These are phyloP conservation scores for Periophthalmodon schlosseri DNA, from an alignment of 2,113 vertebrate species.

Conservation along the genomic window DNA sequence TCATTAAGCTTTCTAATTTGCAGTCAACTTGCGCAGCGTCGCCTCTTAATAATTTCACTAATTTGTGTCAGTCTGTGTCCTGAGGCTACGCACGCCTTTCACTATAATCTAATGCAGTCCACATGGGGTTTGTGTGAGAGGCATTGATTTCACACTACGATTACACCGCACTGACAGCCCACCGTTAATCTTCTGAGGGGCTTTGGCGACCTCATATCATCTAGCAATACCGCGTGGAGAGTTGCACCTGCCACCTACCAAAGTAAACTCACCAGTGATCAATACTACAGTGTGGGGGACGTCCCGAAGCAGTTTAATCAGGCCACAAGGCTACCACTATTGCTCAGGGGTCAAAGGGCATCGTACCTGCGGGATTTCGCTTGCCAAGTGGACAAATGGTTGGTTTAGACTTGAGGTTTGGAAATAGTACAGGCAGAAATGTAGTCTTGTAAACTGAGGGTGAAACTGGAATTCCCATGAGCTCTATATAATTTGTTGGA, in stretches of 20 bases:
- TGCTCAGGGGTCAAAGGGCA: conserved; percentile 20
- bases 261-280: conserved; percentile 74
- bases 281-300: conserved; percentile 57
- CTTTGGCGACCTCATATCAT: conserved; percentile 65
- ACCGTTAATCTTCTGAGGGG: conserved; percentile 68
- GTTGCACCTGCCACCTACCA: conserved; percentile 68
- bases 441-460: too few species aligned
- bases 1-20: conserved; percentile 2
- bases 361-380: neutral
- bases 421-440: neutral
- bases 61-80: conserved; percentile 18
- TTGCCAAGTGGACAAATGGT: conserved; percentile 6
- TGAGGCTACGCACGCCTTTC: conserved; percentile 9
- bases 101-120: conserved; percentile 20
- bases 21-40: conserved; percentile 5
- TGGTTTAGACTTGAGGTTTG: neutral
- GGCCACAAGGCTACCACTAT: neutral
- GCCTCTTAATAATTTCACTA: conserved; percentile 5
- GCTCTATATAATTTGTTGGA: neutral
- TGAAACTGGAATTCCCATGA: neutral
- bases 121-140: conserved; percentile 18
- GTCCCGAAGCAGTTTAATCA: conserved; percentile 11
- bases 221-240: conserved; percentile 62
- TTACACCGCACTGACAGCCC: conserved; percentile 66
- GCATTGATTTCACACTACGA: conserved; percentile 73